Base-by-base conservation (phyloP, 2,797 vertebrate species). In the Remorina albescens region DNA sequence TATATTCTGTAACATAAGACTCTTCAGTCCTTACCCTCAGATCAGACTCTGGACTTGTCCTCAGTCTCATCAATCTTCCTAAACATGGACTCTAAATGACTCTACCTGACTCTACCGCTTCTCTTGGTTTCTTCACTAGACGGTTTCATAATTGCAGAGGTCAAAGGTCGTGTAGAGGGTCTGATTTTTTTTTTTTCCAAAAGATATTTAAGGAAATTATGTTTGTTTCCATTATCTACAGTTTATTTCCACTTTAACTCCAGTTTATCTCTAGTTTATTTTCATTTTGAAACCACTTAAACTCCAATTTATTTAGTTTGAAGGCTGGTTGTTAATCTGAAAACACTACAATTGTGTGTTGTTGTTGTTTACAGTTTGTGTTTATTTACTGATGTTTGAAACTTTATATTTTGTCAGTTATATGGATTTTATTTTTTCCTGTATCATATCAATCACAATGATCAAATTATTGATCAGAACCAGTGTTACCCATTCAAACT, bases 301-400 rank as follows among this genome's bases (percentile, higher is more conserved):
- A 30, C 2, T 54, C 8, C 5, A 10, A 2, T 69, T 51, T 26
- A 28, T 30, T 30, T 30, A 30, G 30, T 30, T 3, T 3, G 30
- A 30, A 6, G 30, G 6, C 30, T 30, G 30, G 30, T 30, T 30
- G 6, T 34, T 36, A 12, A 46, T 47, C 19, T 55, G 57, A 51
- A 51, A 16, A 46, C 21, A 26, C 34, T 64, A 18, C 36, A 21
- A 28, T 21, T 30, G 30, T 30, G 30, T 37, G 16, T 25, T 64
- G 36, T 32, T 73, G n/a, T 58, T 36, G 70, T 78, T 76, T 79
- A 82, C 70, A 65, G 28, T 71, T 63, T 60, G 51, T 61, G 42
- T 32, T 49, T 32, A 21, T 61, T 64, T n/a, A 55, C 5, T 61
- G 41, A 61, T 42, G 10, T 63, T 54, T 44, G 19, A 62, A 37